Percentiles rank a stretch among this genome's conserved stretches.
Evolutionary conservation across 2,888 invertebrate genomes (phyloP).

Genomic region (Cerastis rubricosa): DNA sequence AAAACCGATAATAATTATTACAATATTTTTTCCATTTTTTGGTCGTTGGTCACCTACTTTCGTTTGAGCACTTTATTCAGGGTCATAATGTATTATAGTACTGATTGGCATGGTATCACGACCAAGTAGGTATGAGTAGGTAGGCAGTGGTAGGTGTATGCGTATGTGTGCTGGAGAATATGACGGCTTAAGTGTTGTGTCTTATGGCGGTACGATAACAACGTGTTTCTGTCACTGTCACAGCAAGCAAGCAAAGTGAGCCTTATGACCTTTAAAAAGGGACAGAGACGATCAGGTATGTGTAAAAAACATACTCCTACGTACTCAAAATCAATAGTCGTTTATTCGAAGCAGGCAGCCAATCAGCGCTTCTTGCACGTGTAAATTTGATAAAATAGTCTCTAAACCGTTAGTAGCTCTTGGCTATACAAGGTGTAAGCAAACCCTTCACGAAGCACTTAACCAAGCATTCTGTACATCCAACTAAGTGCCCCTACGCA

Average conservation of each 20-base stretch:
- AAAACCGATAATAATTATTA: no score
- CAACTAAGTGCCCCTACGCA: no score
- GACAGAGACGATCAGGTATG: not conserved
- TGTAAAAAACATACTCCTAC: no score
- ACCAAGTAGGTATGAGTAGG: not conserved
- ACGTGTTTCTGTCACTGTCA: not conserved
- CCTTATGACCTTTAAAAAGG: not conserved
- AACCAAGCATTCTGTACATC: no score
- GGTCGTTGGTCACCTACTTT: no score
- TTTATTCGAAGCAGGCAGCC: not conserved
- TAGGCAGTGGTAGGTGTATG: not conserved
- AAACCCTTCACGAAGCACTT: no score
- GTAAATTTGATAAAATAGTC: not conserved
- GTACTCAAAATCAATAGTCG: not conserved
- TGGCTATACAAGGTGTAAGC: no score
- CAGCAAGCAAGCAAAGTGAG: not conserved
- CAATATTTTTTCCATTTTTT: no score
- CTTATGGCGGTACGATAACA: not conserved
- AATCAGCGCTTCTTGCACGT: not conserved
- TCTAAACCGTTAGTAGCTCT: not conserved
- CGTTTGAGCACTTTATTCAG: no score
- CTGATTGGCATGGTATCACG: not conserved
- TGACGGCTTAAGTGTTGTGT: not conserved
- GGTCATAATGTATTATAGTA: not conserved
- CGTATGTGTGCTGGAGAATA: not conserved